A percentile compares a stretch with the other conserved stretches of the same genome.
phyloP scores from a whole-genome alignment of 2,113 vertebrate species.

The Brachirus orientalis region DNA sequence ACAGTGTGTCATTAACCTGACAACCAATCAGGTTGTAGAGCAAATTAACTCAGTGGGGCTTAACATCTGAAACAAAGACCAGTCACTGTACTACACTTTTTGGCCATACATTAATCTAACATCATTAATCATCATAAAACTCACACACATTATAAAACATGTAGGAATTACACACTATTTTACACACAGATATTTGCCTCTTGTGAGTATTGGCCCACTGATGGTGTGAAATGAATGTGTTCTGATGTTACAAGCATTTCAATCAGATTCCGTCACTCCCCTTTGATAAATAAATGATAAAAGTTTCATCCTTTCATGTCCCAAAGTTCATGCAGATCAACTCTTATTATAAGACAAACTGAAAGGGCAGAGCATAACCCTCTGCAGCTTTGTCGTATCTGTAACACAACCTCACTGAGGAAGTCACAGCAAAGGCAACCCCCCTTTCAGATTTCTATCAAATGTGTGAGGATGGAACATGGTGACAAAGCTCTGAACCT shows the following conservation, averaged over 20 bases:
- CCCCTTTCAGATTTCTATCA: constrained; percentile 20
- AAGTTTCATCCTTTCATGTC: constrained; percentile 13
- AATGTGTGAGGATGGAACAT: constrained; percentile 18
- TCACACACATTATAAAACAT: not conserved
- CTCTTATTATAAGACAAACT: not conserved
- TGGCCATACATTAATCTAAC: not conserved
- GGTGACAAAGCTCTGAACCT: constrained; percentile 48
- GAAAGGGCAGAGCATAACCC: not conserved
- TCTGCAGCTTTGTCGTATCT: not conserved
- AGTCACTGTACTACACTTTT: too few species aligned
- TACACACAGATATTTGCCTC: constrained; percentile 25
- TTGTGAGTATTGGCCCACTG: constrained; percentile 35
- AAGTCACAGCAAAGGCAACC: constrained; percentile 27
- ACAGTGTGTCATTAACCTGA: constrained; percentile 24
- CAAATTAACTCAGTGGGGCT: constrained; percentile 10
- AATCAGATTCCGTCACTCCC: constrained; percentile 16
- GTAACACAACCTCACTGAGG: constrained; percentile 6
- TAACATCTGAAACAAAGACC: constrained; percentile 4
- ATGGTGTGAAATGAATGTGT: constrained; percentile 29
- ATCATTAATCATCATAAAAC: not conserved
- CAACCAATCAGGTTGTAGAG: constrained; percentile 16
- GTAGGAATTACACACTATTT: not conserved
- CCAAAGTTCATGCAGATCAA: constrained; percentile 7
- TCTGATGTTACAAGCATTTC: constrained; percentile 18
- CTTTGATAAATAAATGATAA: constrained; percentile 25